Conservation (phyloP, 2,888 invertebrate genomes). For the Hermaeophaga mercurialis region DNA sequence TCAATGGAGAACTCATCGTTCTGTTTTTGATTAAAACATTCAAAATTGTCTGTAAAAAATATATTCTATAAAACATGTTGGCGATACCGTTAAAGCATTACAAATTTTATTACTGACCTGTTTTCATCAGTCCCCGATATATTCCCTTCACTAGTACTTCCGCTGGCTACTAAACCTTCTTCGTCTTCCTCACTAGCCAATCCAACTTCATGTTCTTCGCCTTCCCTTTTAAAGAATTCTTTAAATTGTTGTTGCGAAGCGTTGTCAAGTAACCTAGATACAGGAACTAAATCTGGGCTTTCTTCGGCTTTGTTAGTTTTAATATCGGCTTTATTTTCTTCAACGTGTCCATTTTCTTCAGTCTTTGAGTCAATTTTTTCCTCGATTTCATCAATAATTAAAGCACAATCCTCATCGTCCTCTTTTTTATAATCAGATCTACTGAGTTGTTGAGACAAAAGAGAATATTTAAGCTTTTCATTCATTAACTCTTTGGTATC, state of each 20-base stretch:
- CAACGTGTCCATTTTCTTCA: slow-evolving; percentile 40
- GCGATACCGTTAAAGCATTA: no score
- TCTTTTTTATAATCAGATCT: slow-evolving; percentile 58
- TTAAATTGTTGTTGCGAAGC: slow-evolving; percentile 70
- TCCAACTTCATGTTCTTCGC: slow-evolving; percentile 58
- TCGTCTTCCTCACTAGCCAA: slow-evolving; percentile 69
- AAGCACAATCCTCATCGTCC: slow-evolving; percentile 67
- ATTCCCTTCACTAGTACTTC: slow-evolving; percentile 79
- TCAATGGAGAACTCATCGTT: no score
- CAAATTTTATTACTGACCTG: slow-evolving; percentile 67
- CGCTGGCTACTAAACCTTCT: slow-evolving; percentile 80
- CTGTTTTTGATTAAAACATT: no score
- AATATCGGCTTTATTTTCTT: slow-evolving; percentile 41
- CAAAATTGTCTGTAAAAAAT: no score
- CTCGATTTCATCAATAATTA: slow-evolving; percentile 71
- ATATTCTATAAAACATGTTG: no score
- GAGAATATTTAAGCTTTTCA: slow-evolving; percentile 75
- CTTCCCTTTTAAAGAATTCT: slow-evolving; percentile 64
- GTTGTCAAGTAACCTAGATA: slow-evolving; percentile 76
- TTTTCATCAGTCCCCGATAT: slow-evolving; percentile 84
- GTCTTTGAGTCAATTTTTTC: slow-evolving; percentile 48
- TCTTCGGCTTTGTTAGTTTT: slow-evolving; percentile 56
- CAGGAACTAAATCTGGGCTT: slow-evolving; percentile 75
- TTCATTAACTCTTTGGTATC: slow-evolving; percentile 58
- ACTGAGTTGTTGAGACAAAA: slow-evolving; percentile 74